These are phyloP conservation scores for Galeopsomyia nigrocyanea DNA, from an alignment of 2,888 invertebrate genomes.

Conservation along the genomic window DNA sequence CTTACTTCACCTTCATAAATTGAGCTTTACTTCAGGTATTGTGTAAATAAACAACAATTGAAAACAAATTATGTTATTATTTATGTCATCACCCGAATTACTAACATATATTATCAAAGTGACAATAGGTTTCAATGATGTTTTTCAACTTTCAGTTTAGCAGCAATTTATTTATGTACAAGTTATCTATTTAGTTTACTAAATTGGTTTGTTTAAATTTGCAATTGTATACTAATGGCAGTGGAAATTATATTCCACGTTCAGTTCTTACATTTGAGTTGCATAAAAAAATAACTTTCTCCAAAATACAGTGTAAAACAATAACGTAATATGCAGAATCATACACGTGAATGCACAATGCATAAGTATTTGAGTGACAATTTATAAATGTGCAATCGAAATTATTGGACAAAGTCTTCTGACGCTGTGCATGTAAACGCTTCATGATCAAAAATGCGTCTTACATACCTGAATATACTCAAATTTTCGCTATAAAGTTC, in stretches of 20 bases:
- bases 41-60: slow-evolving; percentile 46
- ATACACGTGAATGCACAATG: slow-evolving; percentile 31
- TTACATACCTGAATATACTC: slow-evolving; percentile 29
- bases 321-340: slow-evolving; percentile 21
- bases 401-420: slow-evolving; percentile 17
- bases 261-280: slow-evolving; percentile 15
- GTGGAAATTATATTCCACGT: slow-evolving; percentile 37
- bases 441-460: slow-evolving; percentile 41
- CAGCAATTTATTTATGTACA: slow-evolving; percentile 46
- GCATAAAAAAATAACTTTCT: slow-evolving; percentile 15
- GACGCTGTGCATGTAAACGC: slow-evolving; percentile 31
- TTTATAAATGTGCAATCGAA: slow-evolving; percentile 31
- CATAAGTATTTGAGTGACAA: slow-evolving; percentile 5
- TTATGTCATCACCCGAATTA: slow-evolving; percentile 39
- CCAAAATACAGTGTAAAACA: slow-evolving; percentile 18
- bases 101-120: slow-evolving; percentile 41
- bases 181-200: slow-evolving; percentile 33
- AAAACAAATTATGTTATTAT: slow-evolving; percentile 38
- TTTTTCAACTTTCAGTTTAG: slow-evolving; percentile 12
- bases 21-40: slow-evolving; percentile 37
- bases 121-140: slow-evolving; percentile 19
- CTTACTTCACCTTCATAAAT: slow-evolving; percentile 21
- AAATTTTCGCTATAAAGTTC: slow-evolving; percentile 11
- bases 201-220: slow-evolving; percentile 28
- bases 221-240: slow-evolving; percentile 6